Conservation (phyloP, 2,888 invertebrate genomes). For the Drepanosiphum platanoidis region DNA sequence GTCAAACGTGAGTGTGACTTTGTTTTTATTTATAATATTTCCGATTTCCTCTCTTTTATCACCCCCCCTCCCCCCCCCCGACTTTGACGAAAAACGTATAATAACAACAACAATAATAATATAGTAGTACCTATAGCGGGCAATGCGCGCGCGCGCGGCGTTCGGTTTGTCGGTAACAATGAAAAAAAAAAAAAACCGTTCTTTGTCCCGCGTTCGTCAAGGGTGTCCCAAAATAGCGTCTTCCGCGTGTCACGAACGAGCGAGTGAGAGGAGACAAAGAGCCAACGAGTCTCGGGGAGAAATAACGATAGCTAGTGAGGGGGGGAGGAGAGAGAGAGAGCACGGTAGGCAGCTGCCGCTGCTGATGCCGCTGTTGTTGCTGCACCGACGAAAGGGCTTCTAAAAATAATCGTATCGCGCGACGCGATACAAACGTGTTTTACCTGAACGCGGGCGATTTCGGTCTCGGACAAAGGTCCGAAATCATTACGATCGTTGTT, state of each 20-base stretch:
- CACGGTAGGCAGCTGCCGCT: background rate
- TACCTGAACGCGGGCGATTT: background rate
- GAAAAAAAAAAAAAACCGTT: too few relatives aligned
- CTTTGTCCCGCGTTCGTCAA: slow-evolving; percentile 5
- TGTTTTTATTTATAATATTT: too few relatives aligned
- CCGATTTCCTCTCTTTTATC: too few relatives aligned
- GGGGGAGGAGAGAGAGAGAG: background rate
- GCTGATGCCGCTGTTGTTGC: too few relatives aligned
- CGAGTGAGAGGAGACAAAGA: background rate
- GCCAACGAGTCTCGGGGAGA: background rate
- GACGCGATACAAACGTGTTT: background rate
- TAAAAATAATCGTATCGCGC: background rate
- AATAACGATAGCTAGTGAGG: too few relatives aligned
- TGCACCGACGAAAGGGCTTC: background rate
- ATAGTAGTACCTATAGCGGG: too few relatives aligned
- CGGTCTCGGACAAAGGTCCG: background rate
- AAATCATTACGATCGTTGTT: background rate
- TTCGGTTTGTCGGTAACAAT: background rate
- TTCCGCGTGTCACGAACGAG: background rate
- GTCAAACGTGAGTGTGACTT: background rate
- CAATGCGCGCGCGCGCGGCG: background rate
- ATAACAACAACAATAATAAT: too few relatives aligned
- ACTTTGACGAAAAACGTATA: too few relatives aligned
- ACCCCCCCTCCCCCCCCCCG: too few relatives aligned
- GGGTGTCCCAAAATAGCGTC: slow-evolving; percentile 38